phyloP scores from a whole-genome alignment of 2,888 invertebrate species.

The Portevinia maculata region DNA sequence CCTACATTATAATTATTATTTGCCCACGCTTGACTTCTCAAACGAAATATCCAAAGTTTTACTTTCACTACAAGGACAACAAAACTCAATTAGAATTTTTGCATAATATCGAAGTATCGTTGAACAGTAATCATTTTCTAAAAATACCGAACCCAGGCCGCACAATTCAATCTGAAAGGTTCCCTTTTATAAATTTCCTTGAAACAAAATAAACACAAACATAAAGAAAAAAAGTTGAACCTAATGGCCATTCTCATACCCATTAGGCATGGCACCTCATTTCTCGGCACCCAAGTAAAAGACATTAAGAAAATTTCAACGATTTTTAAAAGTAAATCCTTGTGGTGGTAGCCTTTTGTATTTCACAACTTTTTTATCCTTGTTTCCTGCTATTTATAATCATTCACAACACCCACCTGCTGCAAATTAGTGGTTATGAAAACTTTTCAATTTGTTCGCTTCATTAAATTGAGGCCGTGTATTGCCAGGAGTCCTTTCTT shows the following conservation, averaged over 20 bases:
- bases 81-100: slow-evolving; percentile 35
- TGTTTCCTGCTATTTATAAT: slow-evolving; percentile 2
- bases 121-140: slow-evolving; percentile 1
- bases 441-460: slow-evolving; percentile 49
- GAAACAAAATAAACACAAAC: slow-evolving; percentile 17
- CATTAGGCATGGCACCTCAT: not conserved
- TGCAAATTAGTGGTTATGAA: slow-evolving; percentile 13
- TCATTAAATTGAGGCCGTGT: slow-evolving; percentile 24
- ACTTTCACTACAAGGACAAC: slow-evolving; percentile 12
- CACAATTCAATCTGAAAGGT: not conserved
- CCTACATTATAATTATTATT: slow-evolving; percentile 7
- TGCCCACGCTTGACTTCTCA: slow-evolving; percentile 43
- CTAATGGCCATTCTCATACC: not conserved
- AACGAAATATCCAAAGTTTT: slow-evolving; percentile 19
- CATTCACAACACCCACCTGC: not conserved
- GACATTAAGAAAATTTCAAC: slow-evolving; percentile 43
- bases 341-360: slow-evolving; percentile 57
- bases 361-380: slow-evolving; percentile 49
- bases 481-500: not conserved
- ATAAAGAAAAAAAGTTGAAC: slow-evolving; percentile 4
- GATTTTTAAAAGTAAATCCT: slow-evolving; percentile 56
- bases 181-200: slow-evolving; percentile 9
- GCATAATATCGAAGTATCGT: not conserved
- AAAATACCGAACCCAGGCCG: not conserved
- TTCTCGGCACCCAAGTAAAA: not conserved